Conservation (phyloP, 2,113 vertebrate species). For the Phalacrocorax brasilianus region DNA sequence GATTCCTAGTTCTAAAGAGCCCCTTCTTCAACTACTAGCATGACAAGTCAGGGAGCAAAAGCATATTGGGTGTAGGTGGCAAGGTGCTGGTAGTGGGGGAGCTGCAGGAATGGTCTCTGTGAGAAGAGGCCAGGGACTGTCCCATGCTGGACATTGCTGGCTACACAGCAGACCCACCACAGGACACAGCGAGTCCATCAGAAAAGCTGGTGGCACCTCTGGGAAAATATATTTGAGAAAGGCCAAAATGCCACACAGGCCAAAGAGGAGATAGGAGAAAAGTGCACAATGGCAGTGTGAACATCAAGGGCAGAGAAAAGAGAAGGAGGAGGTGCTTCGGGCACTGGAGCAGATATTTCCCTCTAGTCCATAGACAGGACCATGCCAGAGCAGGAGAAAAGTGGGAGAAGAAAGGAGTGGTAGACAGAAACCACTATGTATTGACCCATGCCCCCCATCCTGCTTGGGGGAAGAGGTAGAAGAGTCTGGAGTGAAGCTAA, state of each 20-base stretch:
- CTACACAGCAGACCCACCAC: not conserved
- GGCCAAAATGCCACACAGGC: not conserved
- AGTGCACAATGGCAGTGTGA: not conserved
- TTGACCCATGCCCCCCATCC: not conserved
- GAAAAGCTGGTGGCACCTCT: not conserved
- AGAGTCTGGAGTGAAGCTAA: not conserved
- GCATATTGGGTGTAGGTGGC: not conserved
- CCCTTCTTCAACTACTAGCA: not conserved
- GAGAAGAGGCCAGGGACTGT: not conserved
- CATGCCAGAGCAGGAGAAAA: not conserved
- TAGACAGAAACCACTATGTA: not conserved
- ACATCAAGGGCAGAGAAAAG: not conserved
- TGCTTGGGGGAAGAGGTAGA: not conserved
- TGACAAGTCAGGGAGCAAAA: not conserved
- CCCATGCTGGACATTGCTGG: not conserved
- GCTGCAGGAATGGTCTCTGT: not conserved
- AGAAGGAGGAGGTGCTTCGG: not conserved
- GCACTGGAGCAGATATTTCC: not conserved
- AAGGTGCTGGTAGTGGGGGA: not conserved
- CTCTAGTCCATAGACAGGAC: not conserved
- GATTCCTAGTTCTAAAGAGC: not conserved
- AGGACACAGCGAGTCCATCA: not conserved
- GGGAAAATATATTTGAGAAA: not conserved
- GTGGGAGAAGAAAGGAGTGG: not conserved
- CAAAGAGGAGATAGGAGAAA: accelerated